Conservation (phyloP, 1,140 invertebrate species). For the Laupala kohalensis region DNA sequence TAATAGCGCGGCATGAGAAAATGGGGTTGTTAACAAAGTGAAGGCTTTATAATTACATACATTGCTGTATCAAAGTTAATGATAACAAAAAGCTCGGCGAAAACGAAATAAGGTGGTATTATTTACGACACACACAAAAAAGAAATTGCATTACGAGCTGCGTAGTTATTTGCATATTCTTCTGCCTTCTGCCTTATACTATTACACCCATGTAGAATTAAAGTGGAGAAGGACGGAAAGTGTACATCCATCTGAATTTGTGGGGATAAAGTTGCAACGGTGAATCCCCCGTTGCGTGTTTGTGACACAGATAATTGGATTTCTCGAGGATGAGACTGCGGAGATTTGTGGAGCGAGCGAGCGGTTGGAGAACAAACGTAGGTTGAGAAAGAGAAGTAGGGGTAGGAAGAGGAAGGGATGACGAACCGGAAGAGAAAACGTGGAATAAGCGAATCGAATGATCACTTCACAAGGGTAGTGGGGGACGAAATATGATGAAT, state of each 20-base stretch:
- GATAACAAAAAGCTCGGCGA: neutral
- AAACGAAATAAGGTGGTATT: neutral
- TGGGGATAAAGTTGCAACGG: neutral
- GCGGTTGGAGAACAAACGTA: neutral
- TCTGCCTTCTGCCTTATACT: neutral
- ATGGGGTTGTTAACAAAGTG: too few species aligned
- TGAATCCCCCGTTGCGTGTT: neutral
- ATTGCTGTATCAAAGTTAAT: neutral
- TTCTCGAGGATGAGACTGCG: neutral
- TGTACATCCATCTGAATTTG: neutral
- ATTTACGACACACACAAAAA: neutral
- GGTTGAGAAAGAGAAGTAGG: neutral
- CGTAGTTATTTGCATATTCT: neutral
- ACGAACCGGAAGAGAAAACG: neutral
- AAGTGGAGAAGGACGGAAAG: neutral
- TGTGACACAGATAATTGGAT: neutral
- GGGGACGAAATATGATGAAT: too few species aligned
- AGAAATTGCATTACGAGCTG: neutral
- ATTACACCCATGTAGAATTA: neutral
- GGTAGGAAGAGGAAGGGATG: neutral
- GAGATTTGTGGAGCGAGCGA: neutral
- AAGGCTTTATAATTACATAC: neutral
- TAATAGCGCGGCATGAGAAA: too few species aligned
- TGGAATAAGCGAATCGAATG: neutral
- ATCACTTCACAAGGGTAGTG: neutral